phyloP scores from a whole-genome alignment of 1,140 invertebrate genomes.

The Conus betulinus region DNA sequence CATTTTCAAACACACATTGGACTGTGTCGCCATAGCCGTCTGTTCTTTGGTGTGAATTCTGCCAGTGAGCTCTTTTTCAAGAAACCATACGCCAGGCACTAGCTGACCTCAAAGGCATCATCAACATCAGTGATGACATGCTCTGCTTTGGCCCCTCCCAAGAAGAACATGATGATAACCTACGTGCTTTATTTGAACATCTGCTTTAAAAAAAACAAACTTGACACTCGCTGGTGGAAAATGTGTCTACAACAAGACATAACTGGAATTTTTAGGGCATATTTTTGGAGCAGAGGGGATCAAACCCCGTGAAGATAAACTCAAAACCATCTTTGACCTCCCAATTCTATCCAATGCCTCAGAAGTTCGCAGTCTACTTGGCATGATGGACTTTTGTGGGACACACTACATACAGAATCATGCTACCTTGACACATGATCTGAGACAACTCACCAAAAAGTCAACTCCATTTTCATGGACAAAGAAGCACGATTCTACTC shows the following conservation, averaged over 20 bases:
- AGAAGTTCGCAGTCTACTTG: slow-evolving; percentile 54
- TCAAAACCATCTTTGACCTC: slow-evolving; percentile 38
- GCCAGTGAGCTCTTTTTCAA: slow-evolving; percentile 57
- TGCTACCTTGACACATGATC: slow-evolving; percentile 37
- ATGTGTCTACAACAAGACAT: slow-evolving; percentile 48
- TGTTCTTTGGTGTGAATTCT: too few relatives aligned
- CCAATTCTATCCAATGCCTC: slow-evolving; percentile 27
- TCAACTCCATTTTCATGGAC: slow-evolving; percentile 40
- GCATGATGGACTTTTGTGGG: slow-evolving; percentile 48
- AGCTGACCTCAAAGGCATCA: slow-evolving; percentile 30
- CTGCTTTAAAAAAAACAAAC: slow-evolving; percentile 48
- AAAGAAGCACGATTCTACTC: slow-evolving; percentile 39
- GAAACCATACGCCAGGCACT: slow-evolving; percentile 38
- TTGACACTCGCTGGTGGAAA: slow-evolving; percentile 57
- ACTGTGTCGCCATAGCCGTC: slow-evolving; percentile 47
- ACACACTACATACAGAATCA: slow-evolving; percentile 45
- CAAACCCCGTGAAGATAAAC: slow-evolving; percentile 37
- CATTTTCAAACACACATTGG: slow-evolving; percentile 46
- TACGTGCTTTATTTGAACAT: slow-evolving; percentile 48
- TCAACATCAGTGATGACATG: slow-evolving; percentile 58
- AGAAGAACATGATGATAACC: slow-evolving; percentile 53
- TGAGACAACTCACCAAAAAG: slow-evolving; percentile 38
- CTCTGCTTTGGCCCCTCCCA: slow-evolving; percentile 41
- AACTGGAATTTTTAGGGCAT: slow-evolving; percentile 57
- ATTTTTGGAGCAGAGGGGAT: slow-evolving; percentile 47